Evolutionary conservation across 2,888 invertebrate species (phyloP).

Genomic region (Gari tellinella): DNA sequence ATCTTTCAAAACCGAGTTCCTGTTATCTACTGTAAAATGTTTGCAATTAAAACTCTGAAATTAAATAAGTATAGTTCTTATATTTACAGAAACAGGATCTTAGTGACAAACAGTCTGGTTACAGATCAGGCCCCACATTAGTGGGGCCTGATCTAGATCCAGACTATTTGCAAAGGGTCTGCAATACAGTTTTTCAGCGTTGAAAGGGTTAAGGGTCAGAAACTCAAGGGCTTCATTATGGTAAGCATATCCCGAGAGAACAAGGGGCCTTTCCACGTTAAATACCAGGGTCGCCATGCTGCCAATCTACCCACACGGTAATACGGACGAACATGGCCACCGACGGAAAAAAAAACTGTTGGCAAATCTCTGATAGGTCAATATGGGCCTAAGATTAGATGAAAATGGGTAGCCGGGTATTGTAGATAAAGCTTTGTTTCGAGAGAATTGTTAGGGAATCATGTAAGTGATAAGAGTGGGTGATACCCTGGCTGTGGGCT

Average conservation of each 20-base stretch:
- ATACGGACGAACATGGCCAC: conserved; percentile 1
- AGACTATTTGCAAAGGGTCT: too few species aligned
- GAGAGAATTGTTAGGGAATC: conserved; percentile 43
- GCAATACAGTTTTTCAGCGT: too few species aligned
- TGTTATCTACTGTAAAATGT: too few species aligned
- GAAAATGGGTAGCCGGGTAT: conserved; percentile 38
- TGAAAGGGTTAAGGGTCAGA: not conserved
- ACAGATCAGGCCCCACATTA: too few species aligned
- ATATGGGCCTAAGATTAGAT: conserved; percentile 51
- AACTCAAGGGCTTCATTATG: conserved; percentile 22
- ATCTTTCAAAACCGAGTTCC: too few species aligned
- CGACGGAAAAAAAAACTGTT: conserved; percentile 27
- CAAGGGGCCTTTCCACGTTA: conserved; percentile 28
- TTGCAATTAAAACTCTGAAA: too few species aligned
- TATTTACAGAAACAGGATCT: too few species aligned
- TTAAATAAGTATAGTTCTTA: too few species aligned
- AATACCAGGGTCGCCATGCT: conserved; percentile 47
- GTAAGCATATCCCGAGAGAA: conserved; percentile 9
- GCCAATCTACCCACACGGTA: conserved; percentile 23
- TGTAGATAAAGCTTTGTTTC: conserved; percentile 47
- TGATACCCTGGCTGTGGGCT: too few species aligned
- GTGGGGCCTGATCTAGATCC: too few species aligned
- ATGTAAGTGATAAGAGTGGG: conserved; percentile 42
- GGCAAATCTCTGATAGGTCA: conserved; percentile 55
- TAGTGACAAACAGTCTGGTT: too few species aligned